phyloP scores from a whole-genome alignment of 2,113 vertebrate species.

The Hydrochoerus hydrochaeris region DNA sequence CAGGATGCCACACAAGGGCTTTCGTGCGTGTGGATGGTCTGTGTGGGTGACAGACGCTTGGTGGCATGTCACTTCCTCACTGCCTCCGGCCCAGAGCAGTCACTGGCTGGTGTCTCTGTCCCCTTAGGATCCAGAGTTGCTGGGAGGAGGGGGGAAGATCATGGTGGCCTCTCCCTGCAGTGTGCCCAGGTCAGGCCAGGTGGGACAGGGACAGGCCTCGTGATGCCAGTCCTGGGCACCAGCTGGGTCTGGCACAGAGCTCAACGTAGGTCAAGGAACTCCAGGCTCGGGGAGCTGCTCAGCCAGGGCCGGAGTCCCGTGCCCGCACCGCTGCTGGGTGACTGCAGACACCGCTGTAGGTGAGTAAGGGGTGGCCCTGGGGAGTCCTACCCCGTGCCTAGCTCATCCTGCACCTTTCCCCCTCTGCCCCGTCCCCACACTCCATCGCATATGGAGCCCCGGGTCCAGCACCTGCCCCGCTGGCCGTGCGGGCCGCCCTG shows the following conservation, averaged over 20 bases:
- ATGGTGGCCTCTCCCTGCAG: not conserved
- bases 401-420: not conserved
- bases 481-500: not conserved
- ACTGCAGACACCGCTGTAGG: too few species aligned
- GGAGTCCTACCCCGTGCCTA: not conserved
- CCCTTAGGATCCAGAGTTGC: not conserved
- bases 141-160: not conserved
- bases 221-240: not conserved
- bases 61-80: not conserved
- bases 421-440: fast-evolving
- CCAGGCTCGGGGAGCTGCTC: not conserved
- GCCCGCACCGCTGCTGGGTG: not conserved
- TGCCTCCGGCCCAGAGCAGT: not conserved
- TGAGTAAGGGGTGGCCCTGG: not conserved
- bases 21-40: not conserved
- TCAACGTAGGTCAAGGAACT: not conserved
- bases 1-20: not conserved
- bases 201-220: not conserved
- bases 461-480: not conserved
- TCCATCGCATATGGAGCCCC: not conserved
- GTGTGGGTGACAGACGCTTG: not conserved
- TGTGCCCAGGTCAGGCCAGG: not conserved
- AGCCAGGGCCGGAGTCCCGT: not conserved
- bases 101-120: not conserved
- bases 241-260: not conserved